Conservation (phyloP, 2,797 vertebrate genomes). For the Paguma larvata region DNA sequence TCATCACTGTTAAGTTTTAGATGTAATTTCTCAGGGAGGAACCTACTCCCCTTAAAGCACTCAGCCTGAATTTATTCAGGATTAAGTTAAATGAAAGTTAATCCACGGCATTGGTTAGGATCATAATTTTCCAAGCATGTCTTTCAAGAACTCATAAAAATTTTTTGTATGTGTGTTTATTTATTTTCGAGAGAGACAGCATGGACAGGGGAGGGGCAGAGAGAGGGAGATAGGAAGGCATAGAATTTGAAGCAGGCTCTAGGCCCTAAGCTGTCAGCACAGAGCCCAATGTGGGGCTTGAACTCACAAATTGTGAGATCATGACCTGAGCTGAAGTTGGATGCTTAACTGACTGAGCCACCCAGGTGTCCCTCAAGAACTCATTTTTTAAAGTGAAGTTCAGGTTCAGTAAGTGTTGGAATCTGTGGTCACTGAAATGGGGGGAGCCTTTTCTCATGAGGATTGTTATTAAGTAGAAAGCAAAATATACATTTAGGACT, state of each 20-base stretch:
- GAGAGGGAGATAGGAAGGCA: too few species aligned
- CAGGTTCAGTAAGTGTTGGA: background rate
- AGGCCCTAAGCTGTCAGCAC: too few species aligned
- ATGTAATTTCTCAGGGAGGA: constrained; percentile 55
- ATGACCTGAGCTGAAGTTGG: too few species aligned
- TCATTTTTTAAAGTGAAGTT: background rate
- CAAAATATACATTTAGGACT: background rate
- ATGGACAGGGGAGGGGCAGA: too few species aligned
- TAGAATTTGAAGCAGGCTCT: too few species aligned
- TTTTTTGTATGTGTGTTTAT: too few species aligned
- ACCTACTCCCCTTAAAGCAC: background rate
- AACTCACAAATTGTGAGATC: too few species aligned
- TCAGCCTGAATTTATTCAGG: constrained; percentile 46
- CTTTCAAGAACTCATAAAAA: background rate
- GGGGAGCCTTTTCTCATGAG: background rate
- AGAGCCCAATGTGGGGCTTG: too few species aligned
- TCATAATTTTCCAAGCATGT: background rate
- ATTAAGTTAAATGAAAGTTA: constrained; percentile 38
- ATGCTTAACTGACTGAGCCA: too few species aligned
- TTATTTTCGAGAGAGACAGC: too few species aligned
- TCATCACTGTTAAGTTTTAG: constrained; percentile 66
- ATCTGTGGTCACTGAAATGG: background rate
- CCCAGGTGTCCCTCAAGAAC: background rate
- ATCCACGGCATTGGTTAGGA: background rate
- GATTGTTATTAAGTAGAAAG: background rate